These are phyloP conservation scores for Cetoscarus ocellatus DNA, from an alignment of 2,797 vertebrate genomes.

Conservation along the genomic window DNA sequence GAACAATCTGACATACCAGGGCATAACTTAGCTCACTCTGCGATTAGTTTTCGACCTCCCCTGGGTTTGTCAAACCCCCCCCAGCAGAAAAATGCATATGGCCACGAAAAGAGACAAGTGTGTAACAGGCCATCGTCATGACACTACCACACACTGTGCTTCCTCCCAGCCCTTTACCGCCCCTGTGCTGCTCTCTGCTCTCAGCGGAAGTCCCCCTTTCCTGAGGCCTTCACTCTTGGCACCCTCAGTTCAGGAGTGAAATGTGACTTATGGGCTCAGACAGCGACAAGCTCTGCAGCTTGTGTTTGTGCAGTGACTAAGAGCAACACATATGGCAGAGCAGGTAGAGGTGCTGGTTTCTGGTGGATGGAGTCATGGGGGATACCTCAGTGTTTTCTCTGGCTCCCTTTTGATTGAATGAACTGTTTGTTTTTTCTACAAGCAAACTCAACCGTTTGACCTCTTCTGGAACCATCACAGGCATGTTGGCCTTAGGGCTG, in stretches of 20 bases:
- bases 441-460: constrained; percentile 36
- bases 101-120: constrained; percentile 43
- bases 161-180: constrained; percentile 51
- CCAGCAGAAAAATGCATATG: constrained; percentile 47
- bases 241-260: constrained; percentile 65
- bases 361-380: constrained; percentile 25
- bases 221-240: constrained; percentile 76
- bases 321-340: constrained; percentile 63
- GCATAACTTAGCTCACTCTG: constrained; percentile 56
- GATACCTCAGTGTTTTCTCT: constrained; percentile 61
- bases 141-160: constrained; percentile 65
- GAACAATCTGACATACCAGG: constrained; percentile 27
- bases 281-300: constrained; percentile 43
- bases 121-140: constrained; percentile 36
- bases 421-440: constrained; percentile 43
- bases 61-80: constrained; percentile 19
- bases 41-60: constrained; percentile 27
- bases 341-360: constrained; percentile 37
- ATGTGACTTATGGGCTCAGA: constrained; percentile 72
- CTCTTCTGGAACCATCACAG: constrained; percentile 21
- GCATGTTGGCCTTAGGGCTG: constrained; percentile 12
- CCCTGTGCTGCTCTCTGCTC: constrained; percentile 48
- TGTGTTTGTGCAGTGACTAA: constrained; percentile 72
- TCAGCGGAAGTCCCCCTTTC: constrained; percentile 79
- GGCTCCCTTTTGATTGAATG: constrained; percentile 55